Evolutionary conservation across 2,888 invertebrate genomes (phyloP).

Genomic region (Calameuta filiformis): DNA sequence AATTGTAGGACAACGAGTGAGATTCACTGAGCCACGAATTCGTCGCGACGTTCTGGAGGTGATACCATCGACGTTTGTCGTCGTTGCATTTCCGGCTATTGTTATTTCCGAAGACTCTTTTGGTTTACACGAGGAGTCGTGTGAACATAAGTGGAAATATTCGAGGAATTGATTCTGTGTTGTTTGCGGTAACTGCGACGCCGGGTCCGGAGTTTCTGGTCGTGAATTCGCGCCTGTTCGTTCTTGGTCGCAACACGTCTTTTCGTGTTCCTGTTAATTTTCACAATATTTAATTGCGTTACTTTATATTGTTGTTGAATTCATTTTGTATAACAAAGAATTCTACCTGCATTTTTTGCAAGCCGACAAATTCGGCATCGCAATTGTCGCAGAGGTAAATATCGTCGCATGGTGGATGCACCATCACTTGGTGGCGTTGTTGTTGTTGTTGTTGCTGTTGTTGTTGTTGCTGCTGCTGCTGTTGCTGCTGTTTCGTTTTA

Average conservation of each 20-base stretch:
- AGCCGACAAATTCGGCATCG: conserved; percentile 77
- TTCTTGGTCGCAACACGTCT: conserved; percentile 63
- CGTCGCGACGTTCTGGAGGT: conserved; percentile 60
- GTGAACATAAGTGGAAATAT: conserved; percentile 65
- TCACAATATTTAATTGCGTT: conserved; percentile 4
- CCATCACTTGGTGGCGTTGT: conserved; percentile 66
- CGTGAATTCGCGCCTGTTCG: conserved; percentile 64
- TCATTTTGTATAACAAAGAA: neutral
- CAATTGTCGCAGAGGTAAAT: conserved; percentile 82
- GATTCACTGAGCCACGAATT: conserved; percentile 64
- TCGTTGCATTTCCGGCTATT: conserved; percentile 14
- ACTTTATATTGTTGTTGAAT: neutral
- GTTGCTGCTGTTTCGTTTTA: conserved; percentile 54
- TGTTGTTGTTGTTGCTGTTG: conserved; percentile 57
- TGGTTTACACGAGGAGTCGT: conserved; percentile 22
- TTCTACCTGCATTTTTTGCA: conserved; percentile 69
- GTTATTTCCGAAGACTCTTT: neutral
- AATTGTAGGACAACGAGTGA: conserved; percentile 67
- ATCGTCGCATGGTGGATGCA: conserved; percentile 72
- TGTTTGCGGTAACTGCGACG: conserved; percentile 40
- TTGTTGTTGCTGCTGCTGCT: conserved; percentile 36
- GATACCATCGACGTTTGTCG: conserved; percentile 16
- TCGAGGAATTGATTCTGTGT: conserved; percentile 66
- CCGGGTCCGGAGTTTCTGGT: conserved; percentile 57
- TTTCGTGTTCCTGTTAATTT: conserved; percentile 66